Base-by-base conservation (phyloP, 37 sponge, comb jelly and placozoan species). In the Agelas oroides region DNA sequence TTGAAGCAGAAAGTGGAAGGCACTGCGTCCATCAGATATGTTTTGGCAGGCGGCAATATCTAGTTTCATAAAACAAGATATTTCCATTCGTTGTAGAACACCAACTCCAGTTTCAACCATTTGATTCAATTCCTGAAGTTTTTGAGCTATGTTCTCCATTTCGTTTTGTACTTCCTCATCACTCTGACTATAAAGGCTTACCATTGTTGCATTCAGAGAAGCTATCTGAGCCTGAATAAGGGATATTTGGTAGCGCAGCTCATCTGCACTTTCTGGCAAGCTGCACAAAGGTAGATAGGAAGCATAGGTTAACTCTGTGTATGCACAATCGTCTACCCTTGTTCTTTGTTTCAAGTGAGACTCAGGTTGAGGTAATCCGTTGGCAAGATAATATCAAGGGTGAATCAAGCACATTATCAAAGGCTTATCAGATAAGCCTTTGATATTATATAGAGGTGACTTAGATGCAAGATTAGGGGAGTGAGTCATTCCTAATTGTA, bases 221-320 rank as follows among this genome's bases (percentile, higher is more conserved):
- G 78, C 78, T 23, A 25, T 37, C 61, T 77, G 39, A 61, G 78
- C 41, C n/a, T 34, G 12, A 13, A 77, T 62, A 8, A 77, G 39
- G 32, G 64, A 63, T 32, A n/a, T 77, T 20, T 24, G 32, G 34
- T 77, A 62, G 14, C 46, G 62, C 1, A 77, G 37, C 39, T 77
- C 63, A 61, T 77, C 78, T 36, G 78, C 37, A 63, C 78, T 77
- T 62, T 77, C 78, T 30, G 78, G 39, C 24, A 75, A 15, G 55
- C 75, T 75, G 75, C 24, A 75, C 8, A 46, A 46, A 46, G 46
- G 3, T 46, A 46, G 46, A 12, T 46, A 46, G n/a, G n/a, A n/a
- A n/a, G n/a, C n/a, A n/a, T n/a, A n/a, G n/a, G n/a, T n/a, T n/a
- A n/a, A n/a, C n/a, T n/a, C n/a, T n/a, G n/a, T n/a, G n/a, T n/a